These are phyloP conservation scores for Frankliniella intonsa DNA, from an alignment of 2,888 invertebrate genomes.

Conservation along the genomic window DNA sequence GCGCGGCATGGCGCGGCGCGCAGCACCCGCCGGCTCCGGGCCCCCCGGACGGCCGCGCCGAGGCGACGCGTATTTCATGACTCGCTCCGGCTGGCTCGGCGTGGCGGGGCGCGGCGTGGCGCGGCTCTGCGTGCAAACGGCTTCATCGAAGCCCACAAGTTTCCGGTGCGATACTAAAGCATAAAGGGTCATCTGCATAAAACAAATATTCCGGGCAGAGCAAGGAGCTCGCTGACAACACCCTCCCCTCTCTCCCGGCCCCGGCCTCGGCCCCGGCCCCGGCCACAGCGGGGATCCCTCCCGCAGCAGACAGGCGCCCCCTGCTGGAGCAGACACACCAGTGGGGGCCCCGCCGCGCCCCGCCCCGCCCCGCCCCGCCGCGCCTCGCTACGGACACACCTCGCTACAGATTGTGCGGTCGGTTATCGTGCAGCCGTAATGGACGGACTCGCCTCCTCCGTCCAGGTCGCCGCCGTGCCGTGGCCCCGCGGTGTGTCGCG, in stretches of 20 bases:
- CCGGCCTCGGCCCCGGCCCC: background rate
- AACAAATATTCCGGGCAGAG: constrained; percentile 16
- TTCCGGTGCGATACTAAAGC: constrained; percentile 26
- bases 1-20: too few relatives aligned
- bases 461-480: too few relatives aligned
- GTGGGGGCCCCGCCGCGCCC: constrained; percentile 6
- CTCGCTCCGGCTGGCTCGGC: background rate
- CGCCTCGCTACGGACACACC: background rate
- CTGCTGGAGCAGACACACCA: constrained; percentile 25
- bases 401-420: too few relatives aligned
- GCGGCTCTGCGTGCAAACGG: background rate
- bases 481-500: too few relatives aligned
- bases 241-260: background rate
- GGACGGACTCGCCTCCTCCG: too few relatives aligned
- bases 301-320: constrained; percentile 7
- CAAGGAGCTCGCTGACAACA: constrained; percentile 2
- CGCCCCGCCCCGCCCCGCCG: background rate
- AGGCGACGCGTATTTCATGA: too few relatives aligned
- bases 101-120: background rate
- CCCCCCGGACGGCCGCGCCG: background rate
- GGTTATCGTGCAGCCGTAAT: too few relatives aligned
- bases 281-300: constrained; percentile 1
- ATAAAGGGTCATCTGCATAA: constrained; percentile 25
- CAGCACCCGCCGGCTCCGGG: background rate
- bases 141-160: constrained; percentile 26